Percentiles rank a stretch among this genome's conserved stretches.
phyloP scores from a whole-genome alignment of 2,797 vertebrate genomes.

The Epinephelus coioides region DNA sequence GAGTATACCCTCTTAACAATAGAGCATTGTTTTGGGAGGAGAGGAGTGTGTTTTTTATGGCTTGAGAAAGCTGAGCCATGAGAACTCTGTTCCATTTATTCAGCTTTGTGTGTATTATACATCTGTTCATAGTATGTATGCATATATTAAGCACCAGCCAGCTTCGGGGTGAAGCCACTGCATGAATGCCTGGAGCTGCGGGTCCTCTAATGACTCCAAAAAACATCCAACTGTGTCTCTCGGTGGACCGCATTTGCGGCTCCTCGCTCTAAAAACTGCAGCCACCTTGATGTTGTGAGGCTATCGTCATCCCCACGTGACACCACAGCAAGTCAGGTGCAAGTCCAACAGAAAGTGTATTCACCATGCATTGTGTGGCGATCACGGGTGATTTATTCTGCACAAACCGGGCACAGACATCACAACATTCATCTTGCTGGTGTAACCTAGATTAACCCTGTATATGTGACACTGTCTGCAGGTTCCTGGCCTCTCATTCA shows the following conservation, averaged over 20 bases:
- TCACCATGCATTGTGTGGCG: slow-evolving; percentile 55
- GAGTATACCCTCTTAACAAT: slow-evolving; percentile 67
- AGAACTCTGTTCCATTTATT: slow-evolving; percentile 49
- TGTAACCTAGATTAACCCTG: slow-evolving; percentile 58
- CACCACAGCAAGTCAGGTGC: slow-evolving; percentile 43
- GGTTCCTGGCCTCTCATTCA: slow-evolving; percentile 56
- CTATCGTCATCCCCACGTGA: slow-evolving; percentile 44
- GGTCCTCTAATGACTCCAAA: slow-evolving; percentile 45
- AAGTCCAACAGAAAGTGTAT: slow-evolving; percentile 48
- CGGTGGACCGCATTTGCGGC: slow-evolving; percentile 21
- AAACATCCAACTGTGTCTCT: slow-evolving; percentile 48
- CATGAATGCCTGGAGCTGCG: slow-evolving; percentile 26
- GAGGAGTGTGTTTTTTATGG: slow-evolving; percentile 25
- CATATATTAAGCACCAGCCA: slow-evolving; percentile 41
- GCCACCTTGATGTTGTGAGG: slow-evolving; percentile 56
- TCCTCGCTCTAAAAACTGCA: slow-evolving; percentile 55
- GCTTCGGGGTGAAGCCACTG: slow-evolving; percentile 29
- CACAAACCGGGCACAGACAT: slow-evolving; percentile 45
- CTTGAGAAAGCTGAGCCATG: slow-evolving; percentile 57
- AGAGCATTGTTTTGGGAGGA: slow-evolving; percentile 73
- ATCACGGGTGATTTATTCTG: slow-evolving; percentile 69
- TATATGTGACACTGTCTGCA: slow-evolving; percentile 53
- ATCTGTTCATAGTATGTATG: slow-evolving; percentile 36
- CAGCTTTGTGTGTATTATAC: slow-evolving; percentile 36
- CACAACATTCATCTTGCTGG: slow-evolving; percentile 66